Percentiles rank a stretch among this genome's conserved stretches.
These are phyloP conservation scores for Gnathonemus echidnorhynchus DNA, from an alignment of 2,113 vertebrate species.

Conservation along the genomic window DNA sequence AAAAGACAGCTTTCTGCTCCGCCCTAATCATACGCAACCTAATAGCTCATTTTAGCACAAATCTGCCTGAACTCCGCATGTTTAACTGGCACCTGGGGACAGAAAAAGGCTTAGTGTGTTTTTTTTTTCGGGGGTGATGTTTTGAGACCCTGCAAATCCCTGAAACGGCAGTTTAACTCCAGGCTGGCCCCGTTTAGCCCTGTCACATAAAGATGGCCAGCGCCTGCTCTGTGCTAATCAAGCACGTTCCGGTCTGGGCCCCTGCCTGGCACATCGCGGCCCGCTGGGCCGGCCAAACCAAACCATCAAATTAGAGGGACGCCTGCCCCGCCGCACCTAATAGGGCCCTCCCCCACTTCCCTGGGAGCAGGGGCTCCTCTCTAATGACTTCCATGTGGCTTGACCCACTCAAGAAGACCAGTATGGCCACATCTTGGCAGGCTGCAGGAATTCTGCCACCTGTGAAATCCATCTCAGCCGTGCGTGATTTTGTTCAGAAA, in stretches of 20 bases:
- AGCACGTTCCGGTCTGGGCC: background rate
- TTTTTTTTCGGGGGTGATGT: background rate
- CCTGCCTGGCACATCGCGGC: background rate
- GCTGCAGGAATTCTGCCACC: background rate
- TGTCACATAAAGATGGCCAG: background rate
- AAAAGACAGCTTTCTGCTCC: background rate
- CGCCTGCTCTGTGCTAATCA: background rate
- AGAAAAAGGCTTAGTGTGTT: background rate
- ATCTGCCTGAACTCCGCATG: background rate
- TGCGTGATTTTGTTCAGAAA: background rate
- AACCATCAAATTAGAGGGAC: constrained; percentile 2
- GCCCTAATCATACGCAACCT: background rate
- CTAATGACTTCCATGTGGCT: constrained; percentile 11
- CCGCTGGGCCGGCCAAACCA: background rate
- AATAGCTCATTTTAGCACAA: background rate
- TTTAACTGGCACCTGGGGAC: background rate
- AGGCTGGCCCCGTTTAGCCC: background rate
- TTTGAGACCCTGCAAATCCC: background rate
- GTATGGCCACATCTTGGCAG: background rate
- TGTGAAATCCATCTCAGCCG: background rate
- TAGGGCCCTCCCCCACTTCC: background rate
- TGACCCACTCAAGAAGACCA: background rate
- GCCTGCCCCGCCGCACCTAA: background rate
- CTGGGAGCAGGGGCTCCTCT: background rate
- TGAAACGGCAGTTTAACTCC: background rate